Percentiles rank a stretch among this genome's conserved stretches.
Conservation (phyloP, 2,888 invertebrate genomes). For the Calameuta filiformis region DNA sequence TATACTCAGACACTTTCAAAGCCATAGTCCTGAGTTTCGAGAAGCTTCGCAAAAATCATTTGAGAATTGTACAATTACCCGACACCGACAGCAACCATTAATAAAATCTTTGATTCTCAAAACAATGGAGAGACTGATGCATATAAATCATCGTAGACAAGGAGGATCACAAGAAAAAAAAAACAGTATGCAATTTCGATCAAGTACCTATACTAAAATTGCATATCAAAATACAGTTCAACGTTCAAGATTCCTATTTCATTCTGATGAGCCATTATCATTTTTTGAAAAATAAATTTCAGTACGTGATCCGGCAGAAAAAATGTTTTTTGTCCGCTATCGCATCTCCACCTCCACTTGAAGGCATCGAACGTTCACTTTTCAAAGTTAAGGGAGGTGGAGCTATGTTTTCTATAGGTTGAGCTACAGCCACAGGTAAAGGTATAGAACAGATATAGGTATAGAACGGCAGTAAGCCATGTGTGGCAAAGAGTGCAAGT, state of each 20-base stretch:
- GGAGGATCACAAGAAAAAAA: background rate
- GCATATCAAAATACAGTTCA: too few relatives aligned
- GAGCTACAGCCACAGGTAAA: background rate
- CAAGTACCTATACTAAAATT: too few relatives aligned
- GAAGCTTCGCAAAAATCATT: background rate
- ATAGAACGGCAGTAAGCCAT: background rate
- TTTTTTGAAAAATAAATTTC: background rate
- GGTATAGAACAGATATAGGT: background rate
- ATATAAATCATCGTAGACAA: background rate
- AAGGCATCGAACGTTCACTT: background rate
- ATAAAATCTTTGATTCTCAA: background rate
- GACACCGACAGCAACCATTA: background rate
- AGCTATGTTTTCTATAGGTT: background rate
- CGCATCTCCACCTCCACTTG: background rate
- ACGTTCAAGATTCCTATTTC: background rate
- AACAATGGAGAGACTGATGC: background rate
- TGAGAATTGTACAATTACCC: background rate
- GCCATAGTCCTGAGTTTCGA: background rate
- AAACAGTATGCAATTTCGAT: background rate
- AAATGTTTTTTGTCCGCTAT: background rate
- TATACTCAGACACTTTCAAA: background rate
- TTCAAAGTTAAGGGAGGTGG: background rate
- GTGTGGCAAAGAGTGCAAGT: conserved; percentile 4
- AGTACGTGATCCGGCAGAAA: background rate
- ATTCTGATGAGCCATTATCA: background rate